Conservation (phyloP, 2,113 vertebrate species). For the Puffinus mauretanicus region DNA sequence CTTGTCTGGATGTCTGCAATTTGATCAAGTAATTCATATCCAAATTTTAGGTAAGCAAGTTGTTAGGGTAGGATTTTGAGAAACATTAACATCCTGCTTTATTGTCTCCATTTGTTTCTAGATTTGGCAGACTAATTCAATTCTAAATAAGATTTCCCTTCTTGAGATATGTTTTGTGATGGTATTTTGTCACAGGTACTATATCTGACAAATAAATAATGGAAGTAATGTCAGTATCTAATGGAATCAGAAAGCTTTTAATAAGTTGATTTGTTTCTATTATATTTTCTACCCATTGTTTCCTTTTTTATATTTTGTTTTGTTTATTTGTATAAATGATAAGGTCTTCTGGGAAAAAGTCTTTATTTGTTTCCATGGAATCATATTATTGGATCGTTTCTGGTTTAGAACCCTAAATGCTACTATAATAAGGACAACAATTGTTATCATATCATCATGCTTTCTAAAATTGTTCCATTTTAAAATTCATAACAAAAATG, state of each 20-base stretch:
- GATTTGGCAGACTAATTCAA: neutral
- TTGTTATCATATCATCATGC: neutral
- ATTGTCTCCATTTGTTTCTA: neutral
- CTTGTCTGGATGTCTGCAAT: neutral
- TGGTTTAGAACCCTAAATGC: neutral
- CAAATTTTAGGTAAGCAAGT: neutral
- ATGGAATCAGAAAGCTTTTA: constrained; percentile 17
- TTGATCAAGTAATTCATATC: neutral
- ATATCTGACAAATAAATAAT: neutral
- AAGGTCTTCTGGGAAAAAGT: neutral
- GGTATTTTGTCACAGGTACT: neutral
- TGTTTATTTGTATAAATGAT: neutral
- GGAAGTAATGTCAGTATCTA: neutral
- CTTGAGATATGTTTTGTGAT: neutral
- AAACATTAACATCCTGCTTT: neutral
- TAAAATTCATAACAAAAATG: neutral
- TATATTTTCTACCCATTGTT: neutral
- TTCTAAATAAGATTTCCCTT: neutral
- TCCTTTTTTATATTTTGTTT: neutral
- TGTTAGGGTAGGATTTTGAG: neutral
- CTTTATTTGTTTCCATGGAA: neutral
- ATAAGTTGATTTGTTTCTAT: neutral
- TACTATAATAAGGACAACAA: neutral
- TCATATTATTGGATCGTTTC: neutral
- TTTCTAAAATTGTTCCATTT: neutral